Base-by-base conservation (phyloP, 2,113 vertebrate genomes). In the Chaetops frenatus region DNA sequence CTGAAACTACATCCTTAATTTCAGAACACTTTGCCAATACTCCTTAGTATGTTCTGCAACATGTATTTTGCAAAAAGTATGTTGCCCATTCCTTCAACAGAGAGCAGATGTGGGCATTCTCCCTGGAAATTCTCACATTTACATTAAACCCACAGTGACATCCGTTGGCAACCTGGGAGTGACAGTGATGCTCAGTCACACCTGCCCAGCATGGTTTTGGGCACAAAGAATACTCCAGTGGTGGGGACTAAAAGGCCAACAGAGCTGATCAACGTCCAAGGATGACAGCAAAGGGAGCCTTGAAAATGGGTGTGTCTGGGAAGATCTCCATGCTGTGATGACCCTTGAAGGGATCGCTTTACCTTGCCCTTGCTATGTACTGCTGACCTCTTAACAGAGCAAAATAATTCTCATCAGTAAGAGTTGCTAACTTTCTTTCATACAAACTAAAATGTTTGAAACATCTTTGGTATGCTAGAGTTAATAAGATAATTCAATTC, bases 361-460 rank as follows among this genome's bases (percentile, higher is more conserved):
- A 21, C 51, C 10, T 58, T 88, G 65, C 45, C 20, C 53, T 74
- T 78, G 47, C 28, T 78, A 16, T 10, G 10, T 89, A 77, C 56
- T 54, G 81, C 79, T 70, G 48, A 89, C 28, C 54, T 64, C 50
- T 81, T 58, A 60, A 60, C 44, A 66, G 42, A 65, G 14, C 90
- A 35, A 95, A 95, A 81, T 29, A 70, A 58, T 88, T 80, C 45
- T 76, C 53, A 80, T 53, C 57, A 66, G 13, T 53, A 88, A 88
- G 45, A 86, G 69, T 74, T 57, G 88, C 65, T 90, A 69, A 65
- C 62, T 79, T 66, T 25, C 60, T 58, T 88, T 79, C 83, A 73
- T 45, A 73, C 7, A 36, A 95, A 90, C 69, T 23, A 58, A 86
- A 95, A 93, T 28, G 77, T 81, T 81, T 69, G 78, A 93, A 84